Evolutionary conservation across 2,113 vertebrate species (phyloP).

Genomic region (Ursus arctos): DNA sequence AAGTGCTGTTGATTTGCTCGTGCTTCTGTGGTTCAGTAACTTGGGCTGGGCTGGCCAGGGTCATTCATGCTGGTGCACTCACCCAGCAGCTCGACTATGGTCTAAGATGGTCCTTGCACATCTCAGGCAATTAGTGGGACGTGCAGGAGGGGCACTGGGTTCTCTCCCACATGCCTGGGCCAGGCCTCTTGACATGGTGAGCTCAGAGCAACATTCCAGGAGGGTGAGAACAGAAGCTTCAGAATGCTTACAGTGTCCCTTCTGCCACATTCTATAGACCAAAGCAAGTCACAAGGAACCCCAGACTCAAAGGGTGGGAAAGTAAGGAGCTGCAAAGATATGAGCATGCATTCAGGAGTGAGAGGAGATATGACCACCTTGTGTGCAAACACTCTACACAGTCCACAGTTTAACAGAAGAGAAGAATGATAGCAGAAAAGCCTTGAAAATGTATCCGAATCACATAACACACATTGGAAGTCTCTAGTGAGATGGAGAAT

Average conservation of each 20-base stretch:
- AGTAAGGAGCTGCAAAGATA: neutral
- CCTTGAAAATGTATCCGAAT: neutral
- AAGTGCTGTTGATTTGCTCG: neutral
- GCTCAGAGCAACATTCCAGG: neutral
- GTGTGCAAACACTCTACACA: neutral
- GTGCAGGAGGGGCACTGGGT: fast-evolving
- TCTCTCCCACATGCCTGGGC: neutral
- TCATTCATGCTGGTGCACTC: neutral
- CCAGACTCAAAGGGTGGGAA: neutral
- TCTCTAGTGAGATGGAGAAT: neutral
- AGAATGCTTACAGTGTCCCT: neutral
- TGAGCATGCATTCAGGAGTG: neutral
- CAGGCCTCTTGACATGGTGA: neutral
- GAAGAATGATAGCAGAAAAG: neutral
- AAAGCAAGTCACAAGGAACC: neutral
- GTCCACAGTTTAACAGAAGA: neutral
- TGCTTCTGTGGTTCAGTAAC: neutral
- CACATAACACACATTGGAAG: neutral
- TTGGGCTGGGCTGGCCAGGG: no score
- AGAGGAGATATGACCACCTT: neutral
- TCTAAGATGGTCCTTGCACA: neutral
- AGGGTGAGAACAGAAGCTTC: neutral
- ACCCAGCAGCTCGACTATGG: neutral
- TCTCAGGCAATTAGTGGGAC: neutral
- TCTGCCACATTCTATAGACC: neutral